Percentiles rank a stretch among this genome's conserved stretches.
Evolutionary conservation across 2,888 invertebrate species (phyloP).

Genomic region (Perithous albicinctus): DNA sequence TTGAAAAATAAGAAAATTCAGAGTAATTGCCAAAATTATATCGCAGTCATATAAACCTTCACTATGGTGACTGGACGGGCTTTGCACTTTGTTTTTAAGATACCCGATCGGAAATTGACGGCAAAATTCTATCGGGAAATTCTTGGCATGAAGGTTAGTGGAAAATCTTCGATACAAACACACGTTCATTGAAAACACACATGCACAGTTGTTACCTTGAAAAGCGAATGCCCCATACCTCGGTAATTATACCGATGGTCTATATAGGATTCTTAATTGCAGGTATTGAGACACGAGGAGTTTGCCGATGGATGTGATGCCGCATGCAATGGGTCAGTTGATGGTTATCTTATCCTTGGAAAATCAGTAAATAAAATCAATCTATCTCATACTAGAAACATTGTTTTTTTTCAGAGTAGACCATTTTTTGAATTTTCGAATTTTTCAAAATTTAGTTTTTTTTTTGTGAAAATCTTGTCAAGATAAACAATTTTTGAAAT

Average conservation of each 20-base stretch:
- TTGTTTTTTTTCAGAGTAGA: too few species aligned
- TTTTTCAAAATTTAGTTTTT: neutral
- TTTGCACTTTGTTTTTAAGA: conserved; percentile 98
- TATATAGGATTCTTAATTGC: conserved; percentile 65
- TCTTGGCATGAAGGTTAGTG: conserved; percentile 96
- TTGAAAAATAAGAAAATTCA: conserved; percentile 7
- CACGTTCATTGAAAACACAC: neutral
- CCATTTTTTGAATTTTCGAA: too few species aligned
- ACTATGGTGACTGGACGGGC: conserved; percentile 90
- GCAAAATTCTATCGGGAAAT: conserved; percentile 95
- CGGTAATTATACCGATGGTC: conserved; percentile 19
- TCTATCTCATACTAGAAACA: too few species aligned
- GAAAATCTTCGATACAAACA: neutral
- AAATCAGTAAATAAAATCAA: neutral
- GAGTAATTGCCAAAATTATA: neutral
- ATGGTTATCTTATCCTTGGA: conserved; percentile 19
- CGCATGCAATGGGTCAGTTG: conserved; percentile 96
- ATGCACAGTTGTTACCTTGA: conserved; percentile 54
- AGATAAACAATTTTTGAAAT: too few species aligned
- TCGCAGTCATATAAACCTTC: conserved; percentile 21
- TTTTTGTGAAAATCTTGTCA: too few species aligned
- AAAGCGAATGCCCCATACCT: conserved; percentile 46
- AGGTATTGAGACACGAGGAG: conserved; percentile 98
- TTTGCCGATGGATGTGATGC: conserved; percentile 99
- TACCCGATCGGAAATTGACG: conserved; percentile 94